phyloP scores from a whole-genome alignment of 1,140 invertebrate species.

The Zaprionus tsacasi region DNA sequence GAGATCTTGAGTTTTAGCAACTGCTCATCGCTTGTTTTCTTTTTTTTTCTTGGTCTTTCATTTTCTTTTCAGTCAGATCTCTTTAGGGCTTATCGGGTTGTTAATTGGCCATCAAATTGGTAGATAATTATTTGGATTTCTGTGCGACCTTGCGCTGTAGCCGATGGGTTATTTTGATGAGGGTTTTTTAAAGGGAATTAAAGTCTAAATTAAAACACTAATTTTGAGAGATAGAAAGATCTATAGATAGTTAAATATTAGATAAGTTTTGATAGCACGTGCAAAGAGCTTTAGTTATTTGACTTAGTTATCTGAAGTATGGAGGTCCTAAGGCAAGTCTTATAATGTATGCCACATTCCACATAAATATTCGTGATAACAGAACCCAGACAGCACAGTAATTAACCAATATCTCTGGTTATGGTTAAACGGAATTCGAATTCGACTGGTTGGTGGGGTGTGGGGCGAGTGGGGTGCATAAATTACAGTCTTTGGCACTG shows the following conservation, averaged over 20 bases:
- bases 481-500: constrained; percentile 65
- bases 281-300: no score
- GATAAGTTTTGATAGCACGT: no score
- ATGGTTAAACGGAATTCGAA: constrained; percentile 49
- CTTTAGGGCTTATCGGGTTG: constrained; percentile 13
- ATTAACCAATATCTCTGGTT: constrained; percentile 66
- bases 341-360: neutral
- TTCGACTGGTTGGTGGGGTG: constrained; percentile 23
- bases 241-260: neutral
- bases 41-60: neutral
- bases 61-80: neutral
- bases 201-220: neutral
- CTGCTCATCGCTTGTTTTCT: constrained; percentile 8
- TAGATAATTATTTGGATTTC: constrained; percentile 53
- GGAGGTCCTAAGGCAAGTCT: neutral
- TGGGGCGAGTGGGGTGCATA: constrained; percentile 56
- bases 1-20: constrained; percentile 19
- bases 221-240: neutral
- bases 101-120: constrained; percentile 68
- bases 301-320: neutral
- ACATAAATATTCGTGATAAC: constrained; percentile 46
- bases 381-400: constrained; percentile 52
- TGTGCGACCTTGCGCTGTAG: constrained; percentile 51
- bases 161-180: neutral
- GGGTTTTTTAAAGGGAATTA: neutral